Evolutionary conservation across 2,888 invertebrate species (phyloP).

Genomic region (Abrostola triplasia): DNA sequence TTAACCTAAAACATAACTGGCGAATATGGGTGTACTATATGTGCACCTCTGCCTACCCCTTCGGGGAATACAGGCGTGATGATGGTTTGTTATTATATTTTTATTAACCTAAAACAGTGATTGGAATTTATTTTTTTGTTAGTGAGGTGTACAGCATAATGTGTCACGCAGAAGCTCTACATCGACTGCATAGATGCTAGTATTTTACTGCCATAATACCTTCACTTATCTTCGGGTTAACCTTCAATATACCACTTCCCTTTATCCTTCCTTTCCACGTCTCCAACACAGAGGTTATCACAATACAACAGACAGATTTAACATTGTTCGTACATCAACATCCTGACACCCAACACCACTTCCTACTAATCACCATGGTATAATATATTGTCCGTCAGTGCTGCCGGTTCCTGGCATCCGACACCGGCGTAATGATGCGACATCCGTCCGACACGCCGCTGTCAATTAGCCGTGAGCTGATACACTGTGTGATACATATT

Average conservation of each 20-base stretch:
- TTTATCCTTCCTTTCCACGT: background rate
- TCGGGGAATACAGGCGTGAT: no score
- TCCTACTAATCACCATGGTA: slow-evolving; percentile 37
- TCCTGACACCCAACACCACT: slow-evolving; percentile 44
- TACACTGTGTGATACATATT: slow-evolving; percentile 13
- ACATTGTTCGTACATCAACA: slow-evolving; percentile 23
- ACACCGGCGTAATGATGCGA: slow-evolving; percentile 45
- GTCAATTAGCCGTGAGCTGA: slow-evolving; percentile 43
- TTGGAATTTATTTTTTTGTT: no score
- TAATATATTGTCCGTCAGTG: slow-evolving; percentile 36
- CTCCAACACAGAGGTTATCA: background rate
- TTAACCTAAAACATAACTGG: no score
- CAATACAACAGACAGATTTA: slow-evolving; percentile 9
- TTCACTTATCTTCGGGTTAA: no score
- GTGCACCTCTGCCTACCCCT: no score
- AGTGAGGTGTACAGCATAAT: no score
- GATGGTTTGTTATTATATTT: no score
- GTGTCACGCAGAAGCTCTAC: no score
- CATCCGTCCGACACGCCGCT: slow-evolving; percentile 42
- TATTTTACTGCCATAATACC: no score
- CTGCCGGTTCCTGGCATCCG: slow-evolving; percentile 38
- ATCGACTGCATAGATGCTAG: no score
- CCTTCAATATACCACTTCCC: background rate
- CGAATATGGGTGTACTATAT: no score
- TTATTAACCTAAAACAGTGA: no score